Evolutionary conservation across 2,113 vertebrate species (phyloP).

Genomic region (Heloderma charlesbogerti): DNA sequence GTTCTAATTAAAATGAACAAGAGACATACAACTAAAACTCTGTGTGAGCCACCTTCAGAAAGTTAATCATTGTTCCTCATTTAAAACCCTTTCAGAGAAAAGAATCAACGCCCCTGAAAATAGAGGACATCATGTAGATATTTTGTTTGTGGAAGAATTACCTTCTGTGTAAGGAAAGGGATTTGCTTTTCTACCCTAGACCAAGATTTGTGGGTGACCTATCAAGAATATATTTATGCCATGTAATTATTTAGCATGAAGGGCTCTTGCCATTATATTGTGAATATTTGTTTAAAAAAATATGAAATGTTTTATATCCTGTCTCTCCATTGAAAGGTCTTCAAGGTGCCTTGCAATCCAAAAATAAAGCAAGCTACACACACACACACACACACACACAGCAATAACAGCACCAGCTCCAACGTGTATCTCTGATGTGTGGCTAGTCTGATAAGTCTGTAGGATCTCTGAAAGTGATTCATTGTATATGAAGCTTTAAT

Average conservation of each 20-base stretch:
- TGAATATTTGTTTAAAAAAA: background rate
- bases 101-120: background rate
- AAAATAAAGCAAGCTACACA: background rate
- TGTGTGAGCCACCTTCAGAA: constrained; percentile 22
- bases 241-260: background rate
- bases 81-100: background rate
- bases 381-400: background rate
- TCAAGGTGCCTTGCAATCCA: background rate
- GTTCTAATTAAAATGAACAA: constrained; percentile 65
- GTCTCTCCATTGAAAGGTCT: background rate
- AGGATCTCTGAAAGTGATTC: background rate
- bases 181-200: constrained; percentile 8
- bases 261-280: background rate
- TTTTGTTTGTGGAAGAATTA: constrained; percentile 39
- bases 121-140: too few species aligned
- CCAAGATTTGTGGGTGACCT: constrained; percentile 22
- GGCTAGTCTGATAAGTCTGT: background rate
- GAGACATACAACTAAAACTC: constrained; percentile 62
- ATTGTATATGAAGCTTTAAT: background rate
- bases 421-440: background rate
- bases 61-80: background rate
- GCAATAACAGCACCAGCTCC: background rate
- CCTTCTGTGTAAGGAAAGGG: constrained; percentile 40
- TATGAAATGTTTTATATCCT: background rate
- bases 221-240: constrained; percentile 6